Evolutionary conservation across 2,888 invertebrate genomes (phyloP).

Genomic region (Drosophila testacea): DNA sequence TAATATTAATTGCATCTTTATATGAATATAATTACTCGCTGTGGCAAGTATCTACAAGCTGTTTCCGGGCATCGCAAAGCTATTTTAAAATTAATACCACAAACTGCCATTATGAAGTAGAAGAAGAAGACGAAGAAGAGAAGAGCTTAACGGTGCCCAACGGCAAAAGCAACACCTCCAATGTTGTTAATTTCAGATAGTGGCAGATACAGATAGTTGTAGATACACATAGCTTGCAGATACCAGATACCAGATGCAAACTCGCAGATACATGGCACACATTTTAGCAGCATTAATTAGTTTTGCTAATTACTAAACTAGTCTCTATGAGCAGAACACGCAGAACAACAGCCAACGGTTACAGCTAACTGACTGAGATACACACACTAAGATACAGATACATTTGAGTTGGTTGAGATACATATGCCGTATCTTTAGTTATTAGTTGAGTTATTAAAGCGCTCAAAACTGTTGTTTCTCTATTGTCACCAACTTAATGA

Average conservation of each 20-base stretch:
- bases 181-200: slow-evolving; percentile 31
- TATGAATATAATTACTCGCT: background rate
- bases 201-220: slow-evolving; percentile 2
- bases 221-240: slow-evolving; percentile 5
- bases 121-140: slow-evolving; percentile 6
- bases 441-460: slow-evolving; percentile 37
- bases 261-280: slow-evolving; percentile 45
- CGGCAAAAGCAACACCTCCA: slow-evolving; percentile 33
- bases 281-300: slow-evolving; percentile 68
- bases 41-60: slow-evolving; percentile 8
- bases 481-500: slow-evolving; percentile 48
- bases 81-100: slow-evolving; percentile 55
- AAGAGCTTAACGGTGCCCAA: slow-evolving; percentile 45
- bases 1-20: background rate
- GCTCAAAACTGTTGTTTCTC: slow-evolving; percentile 23
- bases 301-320: slow-evolving; percentile 66
- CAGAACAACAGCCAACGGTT: slow-evolving; percentile 5
- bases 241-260: slow-evolving; percentile 21
- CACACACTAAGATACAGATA: slow-evolving; percentile 13
- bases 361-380: slow-evolving; percentile 34
- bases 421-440: slow-evolving; percentile 21
- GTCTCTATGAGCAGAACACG: slow-evolving; percentile 15
- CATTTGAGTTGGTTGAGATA: slow-evolving; percentile 9
- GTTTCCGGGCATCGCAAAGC: slow-evolving; percentile 40
- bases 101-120: slow-evolving; percentile 11